Evolutionary conservation across 2,113 vertebrate species (phyloP).

Genomic region (Crotalus viridis): DNA sequence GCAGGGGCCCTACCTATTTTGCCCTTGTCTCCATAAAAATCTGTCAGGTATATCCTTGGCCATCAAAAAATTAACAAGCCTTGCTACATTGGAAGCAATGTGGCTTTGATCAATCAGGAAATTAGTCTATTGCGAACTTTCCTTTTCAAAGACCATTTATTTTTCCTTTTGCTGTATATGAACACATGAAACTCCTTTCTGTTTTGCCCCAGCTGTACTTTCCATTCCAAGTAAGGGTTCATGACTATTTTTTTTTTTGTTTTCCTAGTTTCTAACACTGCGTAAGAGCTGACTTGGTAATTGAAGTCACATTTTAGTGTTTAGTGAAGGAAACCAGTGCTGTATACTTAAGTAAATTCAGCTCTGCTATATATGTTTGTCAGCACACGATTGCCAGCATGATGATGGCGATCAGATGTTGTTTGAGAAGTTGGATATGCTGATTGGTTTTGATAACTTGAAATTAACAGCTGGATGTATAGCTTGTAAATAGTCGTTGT

Average conservation of each 20-base stretch:
- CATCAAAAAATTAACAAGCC: background rate
- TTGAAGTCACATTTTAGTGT: conserved; percentile 66
- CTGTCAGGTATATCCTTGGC: background rate
- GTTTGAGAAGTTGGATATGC: conserved; percentile 56
- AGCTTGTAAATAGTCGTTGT: conserved; percentile 68
- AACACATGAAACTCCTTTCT: conserved; percentile 48
- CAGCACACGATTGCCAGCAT: conserved; percentile 34
- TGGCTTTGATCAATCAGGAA: conserved; percentile 36
- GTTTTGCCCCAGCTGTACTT: background rate
- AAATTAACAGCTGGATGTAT: conserved; percentile 73
- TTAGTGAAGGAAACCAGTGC: conserved; percentile 43
- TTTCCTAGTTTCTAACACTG: conserved; percentile 35
- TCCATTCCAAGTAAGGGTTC: conserved; percentile 41
- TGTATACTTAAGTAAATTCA: conserved; percentile 32
- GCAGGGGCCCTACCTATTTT: background rate
- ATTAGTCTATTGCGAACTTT: background rate
- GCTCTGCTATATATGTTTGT: conserved; percentile 17
- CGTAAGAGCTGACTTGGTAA: conserved; percentile 63
- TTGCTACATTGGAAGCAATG: conserved; percentile 63
- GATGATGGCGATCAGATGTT: conserved; percentile 52
- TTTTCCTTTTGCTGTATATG: conserved; percentile 69
- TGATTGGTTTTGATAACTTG: conserved; percentile 69
- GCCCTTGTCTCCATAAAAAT: background rate
- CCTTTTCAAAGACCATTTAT: conserved; percentile 50
- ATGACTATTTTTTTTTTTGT: conserved; percentile 3